Percentiles rank a stretch among this genome's conserved stretches.
Conservation (phyloP, 2,888 invertebrate species). For the Cosmia pyralina region DNA sequence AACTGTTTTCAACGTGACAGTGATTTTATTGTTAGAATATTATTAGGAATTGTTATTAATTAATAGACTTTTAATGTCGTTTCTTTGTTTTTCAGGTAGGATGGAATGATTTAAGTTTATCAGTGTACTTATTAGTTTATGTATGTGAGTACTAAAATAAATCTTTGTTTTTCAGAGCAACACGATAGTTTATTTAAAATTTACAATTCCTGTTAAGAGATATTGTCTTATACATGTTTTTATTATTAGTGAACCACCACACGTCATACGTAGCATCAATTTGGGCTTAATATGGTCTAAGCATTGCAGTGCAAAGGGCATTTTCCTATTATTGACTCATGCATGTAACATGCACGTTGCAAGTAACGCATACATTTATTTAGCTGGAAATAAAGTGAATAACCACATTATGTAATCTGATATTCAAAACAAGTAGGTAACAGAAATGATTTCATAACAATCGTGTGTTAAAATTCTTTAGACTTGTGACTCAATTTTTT, state of each 20-base stretch:
- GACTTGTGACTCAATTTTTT: conserved; percentile 31
- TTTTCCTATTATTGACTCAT: conserved; percentile 38
- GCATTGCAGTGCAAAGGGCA: conserved; percentile 20
- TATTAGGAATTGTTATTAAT: too few species aligned
- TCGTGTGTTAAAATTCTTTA: conserved; percentile 22
- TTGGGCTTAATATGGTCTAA: neutral
- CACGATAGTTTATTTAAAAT: too few species aligned
- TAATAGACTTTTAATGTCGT: too few species aligned
- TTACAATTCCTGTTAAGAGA: too few species aligned
- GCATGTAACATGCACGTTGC: conserved; percentile 29
- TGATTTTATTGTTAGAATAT: too few species aligned
- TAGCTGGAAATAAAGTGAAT: conserved; percentile 40
- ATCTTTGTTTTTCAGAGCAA: too few species aligned
- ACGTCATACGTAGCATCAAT: neutral
- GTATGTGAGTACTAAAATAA: too few species aligned
- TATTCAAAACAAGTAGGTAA: conserved; percentile 5
- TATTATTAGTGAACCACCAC: conserved; percentile 10
- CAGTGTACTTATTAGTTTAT: too few species aligned
- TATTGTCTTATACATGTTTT: too few species aligned
- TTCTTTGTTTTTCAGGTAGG: too few species aligned
- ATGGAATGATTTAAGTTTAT: too few species aligned
- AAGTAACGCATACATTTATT: conserved; percentile 3
- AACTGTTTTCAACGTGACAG: too few species aligned
- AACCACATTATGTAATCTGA: conserved; percentile 27
- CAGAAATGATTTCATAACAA: conserved; percentile 39